These are phyloP conservation scores for Oscheius sp. DNA, from an alignment of 2,888 invertebrate species.

Conservation along the genomic window DNA sequence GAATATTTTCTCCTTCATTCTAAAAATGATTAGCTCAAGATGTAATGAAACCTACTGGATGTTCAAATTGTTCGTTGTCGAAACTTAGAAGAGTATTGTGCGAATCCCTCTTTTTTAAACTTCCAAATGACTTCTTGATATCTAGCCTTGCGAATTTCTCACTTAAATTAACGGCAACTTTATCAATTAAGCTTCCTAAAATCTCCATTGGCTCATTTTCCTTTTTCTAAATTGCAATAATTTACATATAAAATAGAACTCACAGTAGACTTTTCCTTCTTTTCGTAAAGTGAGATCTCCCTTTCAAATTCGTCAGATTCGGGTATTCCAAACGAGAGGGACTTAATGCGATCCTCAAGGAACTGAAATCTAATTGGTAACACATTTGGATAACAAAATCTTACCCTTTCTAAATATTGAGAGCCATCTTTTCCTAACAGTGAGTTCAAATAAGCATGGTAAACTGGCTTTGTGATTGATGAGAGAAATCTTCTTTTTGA, in stretches of 20 bases:
- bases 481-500: no score
- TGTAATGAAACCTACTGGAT: background rate
- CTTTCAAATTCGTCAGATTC: constrained; percentile 94
- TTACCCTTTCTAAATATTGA: constrained; percentile 63
- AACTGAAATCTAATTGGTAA: constrained; percentile 76
- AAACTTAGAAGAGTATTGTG: constrained; percentile 47
- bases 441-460: constrained; percentile 45
- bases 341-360: constrained; percentile 90
- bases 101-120: background rate
- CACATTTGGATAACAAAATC: background rate
- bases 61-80: constrained; percentile 50
- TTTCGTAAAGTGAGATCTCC: constrained; percentile 76
- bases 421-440: constrained; percentile 60
- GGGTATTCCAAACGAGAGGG: constrained; percentile 88
- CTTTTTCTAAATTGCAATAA: constrained; percentile 15
- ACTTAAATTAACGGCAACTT: constrained; percentile 43
- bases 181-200: constrained; percentile 42
- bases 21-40: background rate
- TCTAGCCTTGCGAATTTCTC: constrained; percentile 20
- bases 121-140: background rate
- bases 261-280: background rate
- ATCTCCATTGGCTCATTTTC: constrained; percentile 42
- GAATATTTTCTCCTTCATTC: constrained; percentile 12
- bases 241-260: background rate
- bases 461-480: constrained; percentile 30